Evolutionary conservation across 2,797 vertebrate species (phyloP).

Genomic region (Enteromius paludinosus): DNA sequence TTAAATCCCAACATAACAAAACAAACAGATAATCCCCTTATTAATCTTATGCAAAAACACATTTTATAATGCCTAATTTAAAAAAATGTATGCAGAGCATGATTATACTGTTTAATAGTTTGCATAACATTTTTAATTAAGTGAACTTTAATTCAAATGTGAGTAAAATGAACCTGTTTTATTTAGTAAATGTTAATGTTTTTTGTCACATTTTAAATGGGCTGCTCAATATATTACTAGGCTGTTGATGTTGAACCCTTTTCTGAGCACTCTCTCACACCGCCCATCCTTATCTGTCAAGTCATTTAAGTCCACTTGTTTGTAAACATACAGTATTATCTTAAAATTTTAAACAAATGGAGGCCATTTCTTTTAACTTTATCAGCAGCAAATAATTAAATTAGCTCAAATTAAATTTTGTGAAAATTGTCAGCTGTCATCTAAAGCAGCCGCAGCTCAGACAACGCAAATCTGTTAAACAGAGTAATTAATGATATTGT

Average conservation of each 20-base stretch:
- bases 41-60: not conserved
- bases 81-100: not conserved
- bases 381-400: constrained; percentile 45
- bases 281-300: not conserved
- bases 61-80: not conserved
- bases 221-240: not conserved
- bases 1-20: not conserved
- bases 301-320: not conserved
- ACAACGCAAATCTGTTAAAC: not conserved
- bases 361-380: constrained; percentile 9
- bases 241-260: not conserved
- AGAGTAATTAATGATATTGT: not conserved
- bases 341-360: not conserved
- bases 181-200: too few species aligned
- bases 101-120: not conserved
- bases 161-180: too few species aligned
- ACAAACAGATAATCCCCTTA: not conserved
- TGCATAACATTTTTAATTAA: not conserved
- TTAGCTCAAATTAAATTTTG: constrained; percentile 35
- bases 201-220: not conserved
- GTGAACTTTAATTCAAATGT: too few species aligned
- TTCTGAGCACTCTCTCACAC: not conserved
- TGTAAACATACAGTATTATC: not conserved
- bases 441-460: constrained; percentile 10
- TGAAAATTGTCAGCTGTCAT: constrained; percentile 55